A percentile compares a stretch with the other conserved stretches of the same genome.
Conservation (phyloP, 2,797 vertebrate species). For the Acanthurus leucopareius region DNA sequence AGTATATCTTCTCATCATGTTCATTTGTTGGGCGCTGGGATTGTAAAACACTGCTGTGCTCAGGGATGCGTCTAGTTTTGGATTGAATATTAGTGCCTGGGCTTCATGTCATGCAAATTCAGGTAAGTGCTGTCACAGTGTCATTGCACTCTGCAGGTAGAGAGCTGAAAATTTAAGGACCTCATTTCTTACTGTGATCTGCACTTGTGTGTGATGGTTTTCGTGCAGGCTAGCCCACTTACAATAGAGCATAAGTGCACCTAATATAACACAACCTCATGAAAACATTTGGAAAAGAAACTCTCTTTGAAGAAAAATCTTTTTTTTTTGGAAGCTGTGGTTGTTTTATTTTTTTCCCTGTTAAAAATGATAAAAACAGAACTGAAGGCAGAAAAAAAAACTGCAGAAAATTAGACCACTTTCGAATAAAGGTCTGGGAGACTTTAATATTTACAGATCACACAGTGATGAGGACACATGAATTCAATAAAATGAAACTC, state of each 20-base stretch:
- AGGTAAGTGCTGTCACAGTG: neutral
- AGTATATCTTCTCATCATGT: neutral
- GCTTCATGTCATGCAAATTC: conserved; percentile 1
- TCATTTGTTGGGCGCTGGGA: neutral
- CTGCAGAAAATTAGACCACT: too few species aligned
- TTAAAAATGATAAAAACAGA: neutral
- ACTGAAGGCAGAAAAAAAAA: neutral
- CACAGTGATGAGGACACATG: neutral
- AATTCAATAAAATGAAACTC: neutral
- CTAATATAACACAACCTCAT: neutral
- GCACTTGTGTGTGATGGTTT: neutral
- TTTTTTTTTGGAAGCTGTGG: neutral
- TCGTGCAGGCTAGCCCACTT: neutral
- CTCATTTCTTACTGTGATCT: neutral
- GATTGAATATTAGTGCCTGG: neutral
- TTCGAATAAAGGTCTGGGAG: neutral
- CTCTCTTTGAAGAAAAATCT: neutral
- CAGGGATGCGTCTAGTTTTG: neutral
- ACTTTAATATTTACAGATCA: conserved; percentile 2
- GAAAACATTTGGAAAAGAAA: neutral
- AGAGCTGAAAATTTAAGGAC: neutral
- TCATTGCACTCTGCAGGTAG: neutral
- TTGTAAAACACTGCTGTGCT: neutral
- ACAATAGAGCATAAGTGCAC: neutral
- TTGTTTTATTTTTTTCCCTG: too few species aligned